These are phyloP conservation scores for Callaeas wilsoni DNA, from an alignment of 2,113 vertebrate species.

Conservation along the genomic window DNA sequence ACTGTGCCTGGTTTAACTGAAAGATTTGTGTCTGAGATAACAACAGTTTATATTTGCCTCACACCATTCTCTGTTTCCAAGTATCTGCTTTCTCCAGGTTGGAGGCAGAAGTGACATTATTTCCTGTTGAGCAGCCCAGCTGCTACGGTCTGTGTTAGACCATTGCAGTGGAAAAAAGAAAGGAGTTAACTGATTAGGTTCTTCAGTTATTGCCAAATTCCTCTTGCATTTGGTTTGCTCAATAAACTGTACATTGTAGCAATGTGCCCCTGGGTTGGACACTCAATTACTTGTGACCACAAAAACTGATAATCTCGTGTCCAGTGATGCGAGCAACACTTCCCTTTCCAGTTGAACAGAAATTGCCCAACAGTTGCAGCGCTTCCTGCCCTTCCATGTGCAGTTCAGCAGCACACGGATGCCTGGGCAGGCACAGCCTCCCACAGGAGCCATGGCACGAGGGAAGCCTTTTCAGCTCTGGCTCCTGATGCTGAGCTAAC, in stretches of 20 bases:
- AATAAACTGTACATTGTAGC: not conserved
- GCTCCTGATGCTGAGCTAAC: not conserved
- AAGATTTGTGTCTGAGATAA: not conserved
- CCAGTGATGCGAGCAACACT: not conserved
- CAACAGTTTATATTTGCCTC: not conserved
- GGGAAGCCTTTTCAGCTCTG: not conserved
- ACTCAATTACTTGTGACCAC: not conserved
- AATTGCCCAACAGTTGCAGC: not conserved
- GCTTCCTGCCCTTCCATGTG: not conserved
- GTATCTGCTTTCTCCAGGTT: not conserved
- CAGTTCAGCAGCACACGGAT: not conserved
- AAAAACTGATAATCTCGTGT: not conserved
- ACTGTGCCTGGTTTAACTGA: not conserved
- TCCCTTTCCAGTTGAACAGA: not conserved
- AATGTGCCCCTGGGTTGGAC: not conserved
- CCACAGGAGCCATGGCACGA: fast-evolving
- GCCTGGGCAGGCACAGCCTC: not conserved
- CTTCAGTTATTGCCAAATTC: not conserved
- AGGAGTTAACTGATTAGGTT: not conserved
- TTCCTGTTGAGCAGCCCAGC: not conserved
- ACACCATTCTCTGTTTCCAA: not conserved
- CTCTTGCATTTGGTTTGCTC: constrained; percentile 9
- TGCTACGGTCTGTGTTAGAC: not conserved
- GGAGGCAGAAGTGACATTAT: not conserved
- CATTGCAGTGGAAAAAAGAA: not conserved